These are phyloP conservation scores for Mystacornis crossleyi DNA, from an alignment of 2,113 vertebrate genomes.

Conservation along the genomic window DNA sequence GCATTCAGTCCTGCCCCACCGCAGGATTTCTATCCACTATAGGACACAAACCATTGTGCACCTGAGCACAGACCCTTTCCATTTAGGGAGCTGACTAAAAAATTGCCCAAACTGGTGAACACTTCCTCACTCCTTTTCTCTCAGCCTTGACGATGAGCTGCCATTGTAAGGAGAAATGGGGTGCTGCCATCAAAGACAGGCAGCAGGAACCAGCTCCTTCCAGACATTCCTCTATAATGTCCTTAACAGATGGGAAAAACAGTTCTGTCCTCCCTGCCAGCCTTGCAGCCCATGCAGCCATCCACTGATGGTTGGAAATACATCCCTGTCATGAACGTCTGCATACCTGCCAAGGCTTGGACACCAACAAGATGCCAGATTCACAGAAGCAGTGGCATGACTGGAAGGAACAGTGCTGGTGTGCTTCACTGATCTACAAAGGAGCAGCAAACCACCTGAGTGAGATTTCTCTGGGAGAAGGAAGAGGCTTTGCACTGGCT, in stretches of 20 bases:
- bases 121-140: not conserved
- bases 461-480: not conserved
- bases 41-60: not conserved
- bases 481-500: not conserved
- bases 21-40: not conserved
- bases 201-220: not conserved
- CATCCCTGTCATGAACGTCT: not conserved
- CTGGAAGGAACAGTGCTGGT: fast-evolving
- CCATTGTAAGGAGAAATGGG: not conserved
- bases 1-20: fast-evolving
- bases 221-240: fast-evolving
- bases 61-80: not conserved
- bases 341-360: not conserved
- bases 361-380: not conserved
- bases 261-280: not conserved
- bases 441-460: not conserved
- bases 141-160: not conserved
- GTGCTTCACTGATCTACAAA: not conserved
- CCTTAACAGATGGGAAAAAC: not conserved
- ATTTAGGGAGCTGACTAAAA: not conserved
- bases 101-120: not conserved
- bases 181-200: not conserved
- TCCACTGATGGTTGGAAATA: not conserved
- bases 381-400: not conserved
- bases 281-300: not conserved